Percentiles rank a stretch among this genome's conserved stretches.
These are phyloP conservation scores for Trialeurodes vaporariorum DNA, from an alignment of 1,140 invertebrate genomes.

Conservation along the genomic window DNA sequence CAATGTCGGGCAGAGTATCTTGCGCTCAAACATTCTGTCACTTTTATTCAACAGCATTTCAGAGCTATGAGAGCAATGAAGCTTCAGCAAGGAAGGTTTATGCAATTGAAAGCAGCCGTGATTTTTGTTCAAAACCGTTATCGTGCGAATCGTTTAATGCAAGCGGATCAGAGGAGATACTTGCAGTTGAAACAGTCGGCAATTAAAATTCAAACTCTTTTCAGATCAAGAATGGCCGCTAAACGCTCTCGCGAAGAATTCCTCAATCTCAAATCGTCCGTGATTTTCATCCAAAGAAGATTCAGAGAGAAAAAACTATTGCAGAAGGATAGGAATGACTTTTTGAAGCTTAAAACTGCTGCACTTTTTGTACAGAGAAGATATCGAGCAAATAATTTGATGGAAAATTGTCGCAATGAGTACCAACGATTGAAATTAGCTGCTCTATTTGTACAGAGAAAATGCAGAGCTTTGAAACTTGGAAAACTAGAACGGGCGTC, in stretches of 20 bases:
- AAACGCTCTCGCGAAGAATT: constrained; percentile 23
- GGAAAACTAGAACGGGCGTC: constrained; percentile 21
- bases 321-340: constrained; percentile 21
- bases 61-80: constrained; percentile 34
- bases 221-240: constrained; percentile 28
- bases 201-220: constrained; percentile 34
- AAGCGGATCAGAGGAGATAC: constrained; percentile 33
- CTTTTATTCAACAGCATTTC: constrained; percentile 36
- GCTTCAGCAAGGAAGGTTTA: constrained; percentile 31
- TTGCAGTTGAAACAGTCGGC: constrained; percentile 28
- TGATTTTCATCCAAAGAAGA: constrained; percentile 22
- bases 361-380: constrained; percentile 42
- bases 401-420: constrained; percentile 25
- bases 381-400: constrained; percentile 33
- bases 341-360: constrained; percentile 31
- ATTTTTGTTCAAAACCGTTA: constrained; percentile 38
- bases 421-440: constrained; percentile 32
- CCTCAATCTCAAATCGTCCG: constrained; percentile 29
- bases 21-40: constrained; percentile 25
- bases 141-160: constrained; percentile 32
- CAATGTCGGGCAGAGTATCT: constrained; percentile 30
- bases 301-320: constrained; percentile 22
- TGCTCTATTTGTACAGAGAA: constrained; percentile 42
- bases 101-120: constrained; percentile 30
- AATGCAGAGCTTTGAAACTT: constrained; percentile 33